phyloP scores from a whole-genome alignment of 2,888 invertebrate species.

The Lasioglossum vierecki region DNA sequence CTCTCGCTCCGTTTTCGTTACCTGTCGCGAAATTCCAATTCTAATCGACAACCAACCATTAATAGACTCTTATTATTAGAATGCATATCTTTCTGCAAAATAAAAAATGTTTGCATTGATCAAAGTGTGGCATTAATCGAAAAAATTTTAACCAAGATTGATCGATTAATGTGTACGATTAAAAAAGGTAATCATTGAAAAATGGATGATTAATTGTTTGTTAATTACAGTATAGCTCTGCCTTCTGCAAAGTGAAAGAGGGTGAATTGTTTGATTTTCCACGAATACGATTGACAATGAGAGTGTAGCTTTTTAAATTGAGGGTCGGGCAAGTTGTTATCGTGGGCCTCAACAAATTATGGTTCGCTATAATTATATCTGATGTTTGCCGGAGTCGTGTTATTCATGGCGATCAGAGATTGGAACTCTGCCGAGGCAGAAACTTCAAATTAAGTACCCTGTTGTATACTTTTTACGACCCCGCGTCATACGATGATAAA shows the following conservation, averaged over 20 bases:
- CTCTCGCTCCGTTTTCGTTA: conserved; percentile 47
- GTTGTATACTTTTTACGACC: conserved; percentile 17
- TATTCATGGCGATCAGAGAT: neutral
- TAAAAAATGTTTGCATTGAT: too few species aligned
- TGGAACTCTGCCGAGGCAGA: neutral
- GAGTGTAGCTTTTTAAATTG: neutral
- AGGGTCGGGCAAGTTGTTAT: neutral
- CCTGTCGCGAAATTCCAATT: conserved; percentile 18
- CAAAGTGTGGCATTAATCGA: too few species aligned
- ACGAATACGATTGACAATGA: too few species aligned
- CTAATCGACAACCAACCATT: neutral
- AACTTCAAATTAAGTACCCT: conserved; percentile 12
- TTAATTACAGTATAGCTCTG: too few species aligned
- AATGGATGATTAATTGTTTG: too few species aligned
- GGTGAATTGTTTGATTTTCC: neutral
- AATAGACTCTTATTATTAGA: neutral
- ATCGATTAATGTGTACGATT: too few species aligned
- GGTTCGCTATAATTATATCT: neutral
- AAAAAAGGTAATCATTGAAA: too few species aligned
- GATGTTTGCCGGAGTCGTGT: neutral
- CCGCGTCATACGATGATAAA: conserved; percentile 5
- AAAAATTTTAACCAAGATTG: too few species aligned
- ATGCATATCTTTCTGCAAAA: too few species aligned
- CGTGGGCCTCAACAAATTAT: neutral
- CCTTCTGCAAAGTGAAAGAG: too few species aligned